Evolutionary conservation across 2,113 vertebrate genomes (phyloP), one percentile per base, ranked within the genome.

Genomic region (Hippocampus zosterae): DNA sequence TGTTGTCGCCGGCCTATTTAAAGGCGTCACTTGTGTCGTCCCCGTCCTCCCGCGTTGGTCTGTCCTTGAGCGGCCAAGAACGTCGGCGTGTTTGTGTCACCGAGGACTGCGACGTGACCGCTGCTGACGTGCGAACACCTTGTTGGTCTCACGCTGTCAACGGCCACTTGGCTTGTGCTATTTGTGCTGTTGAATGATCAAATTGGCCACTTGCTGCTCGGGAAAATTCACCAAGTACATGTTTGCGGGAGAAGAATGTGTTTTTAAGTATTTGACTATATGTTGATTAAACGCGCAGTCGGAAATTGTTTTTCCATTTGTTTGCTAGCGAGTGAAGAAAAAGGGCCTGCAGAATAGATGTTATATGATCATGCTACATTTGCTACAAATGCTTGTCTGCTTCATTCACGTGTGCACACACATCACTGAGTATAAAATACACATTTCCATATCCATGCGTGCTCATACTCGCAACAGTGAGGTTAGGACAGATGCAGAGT

Each of bases 401-500:
- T n/a, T 68, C 75, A 33, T 67, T 79, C 78, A 75, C 77, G 80
- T 65, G 74, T 71, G 48, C 69, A 37, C 46, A 37, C 33, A 52
- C 50, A n/a, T 25, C 56, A 12, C 66, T 7, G 52, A 64, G 29
- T 67, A 16, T 79, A 46, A 60, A 25, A 55, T 64, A 57, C 29
- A 57, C 9, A 15, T 46, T 15, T 37, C 2, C 10, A 13, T 44
- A 44, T 44, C 10, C 13, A 13, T 13, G 23, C 23, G 15, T 12
- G 62, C 56, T 64, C 65, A 46, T 64, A 52, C 65, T 10, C 23
- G 1, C 19, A 33, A 60, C 57, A 18, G 59, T 27, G 83, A 71
- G 77, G 69, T 46, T 53, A 71, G 71, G 74, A 86, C 87, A 75
- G 83, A 83, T 83, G 85, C 69, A 73, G 68, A 18, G 50, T 23